These are phyloP conservation scores for Burhinus bistriatus DNA, from an alignment of 2,113 vertebrate species.

Conservation along the genomic window DNA sequence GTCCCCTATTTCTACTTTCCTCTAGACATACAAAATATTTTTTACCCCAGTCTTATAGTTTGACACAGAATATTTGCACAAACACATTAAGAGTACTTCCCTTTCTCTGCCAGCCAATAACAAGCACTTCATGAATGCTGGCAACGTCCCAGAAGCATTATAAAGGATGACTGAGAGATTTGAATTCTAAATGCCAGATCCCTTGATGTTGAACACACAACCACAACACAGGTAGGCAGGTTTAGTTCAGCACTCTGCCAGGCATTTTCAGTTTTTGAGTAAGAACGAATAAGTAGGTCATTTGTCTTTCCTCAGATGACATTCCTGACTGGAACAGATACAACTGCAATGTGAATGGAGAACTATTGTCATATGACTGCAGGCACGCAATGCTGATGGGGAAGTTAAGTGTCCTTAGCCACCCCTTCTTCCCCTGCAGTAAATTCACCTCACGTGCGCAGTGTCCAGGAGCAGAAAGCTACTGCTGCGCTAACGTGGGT, in stretches of 20 bases:
- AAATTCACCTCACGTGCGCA: accelerated
- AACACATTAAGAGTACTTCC: not conserved
- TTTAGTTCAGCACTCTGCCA: not conserved
- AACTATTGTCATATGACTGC: constrained; percentile 6
- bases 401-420: constrained; percentile 16
- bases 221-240: not conserved
- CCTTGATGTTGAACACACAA: not conserved
- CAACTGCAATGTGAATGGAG: constrained; percentile 2
- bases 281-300: constrained; percentile 10
- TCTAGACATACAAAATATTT: not conserved
- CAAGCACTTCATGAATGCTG: not conserved
- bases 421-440: not conserved
- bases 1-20: not conserved
- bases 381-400: constrained; percentile 23
- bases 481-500: accelerated
- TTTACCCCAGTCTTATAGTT: not conserved
- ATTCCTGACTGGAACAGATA: not conserved
- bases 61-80: not conserved
- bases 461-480: not conserved
- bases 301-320: constrained; percentile 42
- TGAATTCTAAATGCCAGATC: not conserved
- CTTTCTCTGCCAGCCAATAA: not conserved
- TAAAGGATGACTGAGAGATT: not conserved
- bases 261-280: not conserved
- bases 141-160: not conserved